Evolutionary conservation across 2,888 invertebrate species (phyloP).

Genomic region (Rhyacophila evoluta): DNA sequence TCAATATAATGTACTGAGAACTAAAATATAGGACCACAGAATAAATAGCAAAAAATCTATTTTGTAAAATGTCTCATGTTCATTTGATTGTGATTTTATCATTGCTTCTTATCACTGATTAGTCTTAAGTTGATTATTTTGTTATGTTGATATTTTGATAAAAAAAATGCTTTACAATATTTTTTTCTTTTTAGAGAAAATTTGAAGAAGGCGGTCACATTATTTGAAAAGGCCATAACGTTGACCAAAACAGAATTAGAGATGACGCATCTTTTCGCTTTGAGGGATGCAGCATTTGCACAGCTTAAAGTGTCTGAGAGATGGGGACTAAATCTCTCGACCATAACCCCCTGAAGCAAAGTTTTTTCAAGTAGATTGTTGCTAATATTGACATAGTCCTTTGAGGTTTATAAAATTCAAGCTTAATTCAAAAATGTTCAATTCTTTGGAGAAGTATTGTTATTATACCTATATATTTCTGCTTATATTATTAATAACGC

Average conservation of each 20-base stretch:
- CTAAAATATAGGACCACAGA: too few species aligned
- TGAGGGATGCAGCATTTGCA: constrained; percentile 90
- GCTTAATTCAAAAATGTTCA: not conserved
- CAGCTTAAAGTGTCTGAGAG: constrained; percentile 86
- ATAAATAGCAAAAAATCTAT: too few species aligned
- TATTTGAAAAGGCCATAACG: constrained; percentile 90
- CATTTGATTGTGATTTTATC: too few species aligned
- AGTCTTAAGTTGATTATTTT: too few species aligned
- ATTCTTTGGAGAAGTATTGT: not conserved
- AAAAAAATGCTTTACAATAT: too few species aligned
- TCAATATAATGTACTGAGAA: not conserved
- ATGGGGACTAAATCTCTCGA: constrained; percentile 73
- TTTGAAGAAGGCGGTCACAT: constrained; percentile 81
- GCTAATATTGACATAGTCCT: constrained; percentile 21
- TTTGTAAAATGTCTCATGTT: too few species aligned
- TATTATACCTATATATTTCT: not conserved
- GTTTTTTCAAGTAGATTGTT: not conserved
- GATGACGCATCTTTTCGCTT: constrained; percentile 89
- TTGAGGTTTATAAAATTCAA: constrained; percentile 19
- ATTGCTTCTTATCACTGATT: too few species aligned
- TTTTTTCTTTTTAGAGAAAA: constrained; percentile 78
- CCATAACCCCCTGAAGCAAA: constrained; percentile 29
- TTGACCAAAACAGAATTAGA: constrained; percentile 89
- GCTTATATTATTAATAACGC: constrained; percentile 15
- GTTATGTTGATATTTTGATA: too few species aligned